A percentile compares a stretch with the other conserved stretches of the same genome.
These are phyloP conservation scores for Pollenia labialis DNA, from an alignment of 2,888 invertebrate species.

Conservation along the genomic window DNA sequence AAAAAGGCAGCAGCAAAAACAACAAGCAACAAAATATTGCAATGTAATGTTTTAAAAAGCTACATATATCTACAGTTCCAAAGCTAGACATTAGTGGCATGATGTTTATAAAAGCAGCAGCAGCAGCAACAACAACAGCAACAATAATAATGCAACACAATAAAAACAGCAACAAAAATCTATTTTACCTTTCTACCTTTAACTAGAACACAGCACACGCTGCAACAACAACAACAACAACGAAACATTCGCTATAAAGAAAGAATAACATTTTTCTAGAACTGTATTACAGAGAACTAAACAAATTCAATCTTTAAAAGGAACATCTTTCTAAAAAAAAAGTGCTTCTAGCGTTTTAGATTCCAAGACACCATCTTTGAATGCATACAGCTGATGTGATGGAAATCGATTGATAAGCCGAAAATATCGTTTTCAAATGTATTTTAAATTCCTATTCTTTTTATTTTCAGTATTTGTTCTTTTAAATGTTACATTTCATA, in stretches of 20 bases:
- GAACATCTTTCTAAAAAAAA: no score
- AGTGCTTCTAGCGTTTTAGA: no score
- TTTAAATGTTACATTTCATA: no score
- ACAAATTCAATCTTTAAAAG: neutral
- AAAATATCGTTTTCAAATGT: no score
- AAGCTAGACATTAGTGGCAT: slow-evolving; percentile 70
- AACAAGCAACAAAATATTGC: slow-evolving; percentile 60
- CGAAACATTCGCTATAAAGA: neutral
- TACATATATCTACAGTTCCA: slow-evolving; percentile 47
- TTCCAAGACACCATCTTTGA: no score
- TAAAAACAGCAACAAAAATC: slow-evolving; percentile 31
- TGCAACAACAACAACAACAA: slow-evolving; percentile 17
- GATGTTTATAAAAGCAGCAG: slow-evolving; percentile 60
- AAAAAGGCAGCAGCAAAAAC: slow-evolving; percentile 29
- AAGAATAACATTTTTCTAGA: slow-evolving; percentile 38
- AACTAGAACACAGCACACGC: slow-evolving; percentile 57
- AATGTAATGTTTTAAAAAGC: slow-evolving; percentile 62
- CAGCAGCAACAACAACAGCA: slow-evolving; percentile 7
- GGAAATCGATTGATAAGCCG: no score
- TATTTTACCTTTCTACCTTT: slow-evolving; percentile 64
- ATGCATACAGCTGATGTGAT: no score
- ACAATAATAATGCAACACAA: neutral
- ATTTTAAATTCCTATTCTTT: no score
- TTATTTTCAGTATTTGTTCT: no score
- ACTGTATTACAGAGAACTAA: slow-evolving; percentile 32